These are phyloP conservation scores for Cassiopea xamachana DNA, from an alignment of 30 jellyfish, hydroid and myxozoan species.

Conservation along the genomic window DNA sequence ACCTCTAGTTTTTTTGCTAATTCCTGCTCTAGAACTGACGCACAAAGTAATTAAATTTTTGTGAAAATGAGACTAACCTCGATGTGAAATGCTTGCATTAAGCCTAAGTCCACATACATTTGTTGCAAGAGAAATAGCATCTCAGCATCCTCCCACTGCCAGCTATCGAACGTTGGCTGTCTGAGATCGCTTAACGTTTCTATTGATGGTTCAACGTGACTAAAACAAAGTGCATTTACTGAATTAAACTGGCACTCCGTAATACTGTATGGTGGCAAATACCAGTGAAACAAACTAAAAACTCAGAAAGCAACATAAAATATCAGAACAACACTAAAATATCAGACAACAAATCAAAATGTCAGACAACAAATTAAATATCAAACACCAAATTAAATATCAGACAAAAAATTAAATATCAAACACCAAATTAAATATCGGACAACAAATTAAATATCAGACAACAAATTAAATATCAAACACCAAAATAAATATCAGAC, in stretches of 20 bases:
- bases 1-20: too few species aligned
- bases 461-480: too few species aligned
- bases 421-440: too few species aligned
- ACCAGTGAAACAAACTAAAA: too few species aligned
- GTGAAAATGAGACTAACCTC: slow-evolving; percentile 75
- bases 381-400: too few species aligned
- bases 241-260: not conserved
- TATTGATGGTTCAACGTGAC: slow-evolving; percentile 80
- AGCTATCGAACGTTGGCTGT: slow-evolving; percentile 94
- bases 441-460: too few species aligned
- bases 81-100: slow-evolving; percentile 91
- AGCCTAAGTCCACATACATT: slow-evolving; percentile 91
- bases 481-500: too few species aligned
- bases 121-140: slow-evolving; percentile 95
- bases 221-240: not conserved
- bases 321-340: too few species aligned
- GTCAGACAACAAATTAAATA: too few species aligned
- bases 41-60: not conserved
- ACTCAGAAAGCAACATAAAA: too few species aligned
- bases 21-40: not conserved
- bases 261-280: not conserved
- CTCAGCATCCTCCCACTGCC: slow-evolving; percentile 99
- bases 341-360: too few species aligned
- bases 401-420: too few species aligned
- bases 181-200: slow-evolving; percentile 88